Evolutionary conservation across 2,888 invertebrate species (phyloP).

Genomic region (Tiliacea aurago): DNA sequence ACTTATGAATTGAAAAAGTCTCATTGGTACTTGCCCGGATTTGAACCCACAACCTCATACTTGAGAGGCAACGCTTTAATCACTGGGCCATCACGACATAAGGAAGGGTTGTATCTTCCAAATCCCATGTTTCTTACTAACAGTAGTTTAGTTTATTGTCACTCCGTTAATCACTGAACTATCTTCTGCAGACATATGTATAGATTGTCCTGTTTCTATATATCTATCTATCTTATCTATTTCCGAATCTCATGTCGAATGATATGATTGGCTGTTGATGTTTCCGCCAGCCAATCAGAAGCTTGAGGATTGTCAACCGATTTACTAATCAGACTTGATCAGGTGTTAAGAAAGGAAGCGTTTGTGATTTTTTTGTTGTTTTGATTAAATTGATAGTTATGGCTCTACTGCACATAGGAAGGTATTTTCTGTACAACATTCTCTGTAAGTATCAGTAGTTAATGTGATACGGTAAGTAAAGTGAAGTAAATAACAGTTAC

Average conservation of each 20-base stretch:
- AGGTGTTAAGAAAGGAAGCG: neutral
- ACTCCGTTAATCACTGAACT: neutral
- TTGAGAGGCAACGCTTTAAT: too few relatives aligned
- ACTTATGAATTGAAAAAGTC: too few relatives aligned
- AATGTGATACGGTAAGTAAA: neutral
- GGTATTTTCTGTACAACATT: neutral
- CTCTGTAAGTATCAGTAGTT: neutral
- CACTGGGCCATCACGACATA: too few relatives aligned
- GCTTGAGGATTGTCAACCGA: neutral
- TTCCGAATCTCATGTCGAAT: constrained; percentile 3
- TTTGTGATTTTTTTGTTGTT: neutral
- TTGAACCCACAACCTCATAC: too few relatives aligned
- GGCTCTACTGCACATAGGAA: neutral
- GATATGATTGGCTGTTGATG: constrained; percentile 7
- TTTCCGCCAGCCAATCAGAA: constrained; percentile 20
- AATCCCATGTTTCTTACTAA: neutral
- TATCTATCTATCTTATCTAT: neutral
- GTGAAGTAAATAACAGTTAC: neutral
- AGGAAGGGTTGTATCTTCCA: neutral
- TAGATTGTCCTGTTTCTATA: neutral
- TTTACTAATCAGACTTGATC: neutral
- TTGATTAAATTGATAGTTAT: neutral
- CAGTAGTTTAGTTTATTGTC: neutral
- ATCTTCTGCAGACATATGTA: neutral
- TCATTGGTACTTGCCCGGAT: too few relatives aligned